phyloP scores from a whole-genome alignment of 2,113 vertebrate genomes.

The Pteropus alecto region DNA sequence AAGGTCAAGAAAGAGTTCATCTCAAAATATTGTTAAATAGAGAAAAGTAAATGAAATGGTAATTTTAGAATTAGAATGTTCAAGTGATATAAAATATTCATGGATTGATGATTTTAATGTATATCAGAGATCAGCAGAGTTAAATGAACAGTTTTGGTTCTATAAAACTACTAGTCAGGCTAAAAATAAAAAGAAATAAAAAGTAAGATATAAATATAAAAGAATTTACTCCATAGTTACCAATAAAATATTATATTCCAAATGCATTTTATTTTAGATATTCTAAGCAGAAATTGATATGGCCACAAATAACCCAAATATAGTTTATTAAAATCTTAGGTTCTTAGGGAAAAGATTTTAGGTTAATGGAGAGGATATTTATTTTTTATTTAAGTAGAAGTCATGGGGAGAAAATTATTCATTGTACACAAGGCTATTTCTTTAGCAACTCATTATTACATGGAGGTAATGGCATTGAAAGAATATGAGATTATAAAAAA shows the following conservation, averaged over 20 bases:
- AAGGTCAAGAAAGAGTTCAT: conserved; percentile 31
- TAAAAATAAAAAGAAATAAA: not conserved
- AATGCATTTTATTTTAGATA: not conserved
- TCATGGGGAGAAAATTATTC: not conserved
- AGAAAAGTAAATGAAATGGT: not conserved
- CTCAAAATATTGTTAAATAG: not conserved
- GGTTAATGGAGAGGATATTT: not conserved
- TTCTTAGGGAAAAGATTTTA: not conserved
- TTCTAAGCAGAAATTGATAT: not conserved
- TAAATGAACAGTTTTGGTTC: not conserved
- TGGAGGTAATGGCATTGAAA: not conserved
- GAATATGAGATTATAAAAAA: not conserved
- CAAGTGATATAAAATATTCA: conserved; percentile 13
- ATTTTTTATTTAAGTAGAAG: not conserved
- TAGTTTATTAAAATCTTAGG: not conserved
- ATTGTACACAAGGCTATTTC: not conserved
- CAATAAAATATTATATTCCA: not conserved
- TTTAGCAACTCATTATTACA: not conserved
- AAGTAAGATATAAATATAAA: not conserved
- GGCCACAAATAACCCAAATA: not conserved
- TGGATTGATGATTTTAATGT: not conserved
- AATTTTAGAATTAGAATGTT: conserved; percentile 9
- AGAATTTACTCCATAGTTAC: not conserved
- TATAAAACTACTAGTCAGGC: not conserved
- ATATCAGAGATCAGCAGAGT: not conserved